phyloP scores from a whole-genome alignment of 2,797 vertebrate genomes.

The Mergus octosetaceus region DNA sequence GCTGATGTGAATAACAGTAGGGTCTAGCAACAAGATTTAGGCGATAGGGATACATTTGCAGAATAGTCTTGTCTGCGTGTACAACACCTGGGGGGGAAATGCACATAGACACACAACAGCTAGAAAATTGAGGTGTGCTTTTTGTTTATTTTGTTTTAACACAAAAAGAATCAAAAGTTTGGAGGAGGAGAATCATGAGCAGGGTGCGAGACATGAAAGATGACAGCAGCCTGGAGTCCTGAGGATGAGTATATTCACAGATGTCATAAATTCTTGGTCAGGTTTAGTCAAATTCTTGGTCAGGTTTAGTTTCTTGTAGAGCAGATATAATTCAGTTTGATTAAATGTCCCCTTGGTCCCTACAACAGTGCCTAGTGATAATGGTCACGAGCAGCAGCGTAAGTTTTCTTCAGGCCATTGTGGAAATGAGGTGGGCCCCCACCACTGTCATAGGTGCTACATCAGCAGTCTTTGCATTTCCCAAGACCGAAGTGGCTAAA shows the following conservation, averaged over 20 bases:
- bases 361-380: not conserved
- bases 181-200: not conserved
- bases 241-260: not conserved
- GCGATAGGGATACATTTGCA: not conserved
- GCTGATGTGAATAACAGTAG: rapidly evolving
- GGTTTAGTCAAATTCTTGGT: not conserved
- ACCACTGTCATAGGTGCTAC: not conserved
- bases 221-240: not conserved
- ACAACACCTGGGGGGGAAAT: not conserved
- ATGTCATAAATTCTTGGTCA: too few species aligned
- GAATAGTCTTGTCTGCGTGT: not conserved
- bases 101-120: not conserved
- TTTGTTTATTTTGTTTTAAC: not conserved
- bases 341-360: not conserved
- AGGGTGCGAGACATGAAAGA: not conserved
- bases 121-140: not conserved
- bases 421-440: not conserved
- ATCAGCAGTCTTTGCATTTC: not conserved
- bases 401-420: not conserved
- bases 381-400: not conserved
- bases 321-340: not conserved
- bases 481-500: not conserved
- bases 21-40: not conserved
- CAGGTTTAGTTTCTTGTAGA: not conserved
- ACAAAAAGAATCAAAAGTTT: not conserved